Percentiles rank a stretch among this genome's conserved stretches.
Conservation (phyloP, 2,888 invertebrate species). For the Matsumyia berberina region DNA sequence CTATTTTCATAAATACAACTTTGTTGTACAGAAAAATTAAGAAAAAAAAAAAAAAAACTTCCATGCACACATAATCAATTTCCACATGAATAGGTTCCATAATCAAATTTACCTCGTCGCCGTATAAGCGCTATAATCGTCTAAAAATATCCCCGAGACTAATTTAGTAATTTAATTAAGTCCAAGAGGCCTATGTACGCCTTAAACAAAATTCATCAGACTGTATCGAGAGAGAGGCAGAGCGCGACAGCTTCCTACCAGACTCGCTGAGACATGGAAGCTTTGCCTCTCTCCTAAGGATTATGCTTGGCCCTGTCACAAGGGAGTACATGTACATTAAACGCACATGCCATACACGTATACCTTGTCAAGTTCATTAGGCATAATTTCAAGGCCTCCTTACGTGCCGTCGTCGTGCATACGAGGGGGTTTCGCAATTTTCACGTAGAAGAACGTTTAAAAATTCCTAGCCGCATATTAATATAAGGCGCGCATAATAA, state of each 20-base stretch:
- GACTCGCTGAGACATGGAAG: too few relatives aligned
- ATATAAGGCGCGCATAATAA: constrained; percentile 26
- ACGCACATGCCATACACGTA: constrained; percentile 1
- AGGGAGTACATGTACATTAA: not conserved
- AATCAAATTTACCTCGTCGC: constrained; percentile 27
- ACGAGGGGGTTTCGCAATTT: constrained; percentile 10
- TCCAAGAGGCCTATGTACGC: not conserved
- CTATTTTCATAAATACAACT: too few relatives aligned
- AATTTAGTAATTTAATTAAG: constrained; percentile 28
- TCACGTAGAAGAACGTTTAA: not conserved
- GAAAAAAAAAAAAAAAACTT: too few relatives aligned
- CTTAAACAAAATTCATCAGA: not conserved
- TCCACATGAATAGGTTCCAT: not conserved
- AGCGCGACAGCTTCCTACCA: not conserved
- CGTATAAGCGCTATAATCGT: constrained; percentile 5
- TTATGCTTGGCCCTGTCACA: constrained; percentile 20
- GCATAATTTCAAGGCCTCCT: constrained; percentile 31
- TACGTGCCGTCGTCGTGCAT: not conserved
- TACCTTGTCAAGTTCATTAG: constrained; percentile 47
- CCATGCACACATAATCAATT: too few relatives aligned
- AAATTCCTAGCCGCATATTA: not conserved
- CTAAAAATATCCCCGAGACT: constrained; percentile 27
- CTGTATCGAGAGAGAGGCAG: not conserved
- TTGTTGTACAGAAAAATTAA: too few relatives aligned
- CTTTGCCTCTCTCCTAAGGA: not conserved